phyloP scores from a whole-genome alignment of 2,113 vertebrate species.

The Leucoraja erinaceus region DNA sequence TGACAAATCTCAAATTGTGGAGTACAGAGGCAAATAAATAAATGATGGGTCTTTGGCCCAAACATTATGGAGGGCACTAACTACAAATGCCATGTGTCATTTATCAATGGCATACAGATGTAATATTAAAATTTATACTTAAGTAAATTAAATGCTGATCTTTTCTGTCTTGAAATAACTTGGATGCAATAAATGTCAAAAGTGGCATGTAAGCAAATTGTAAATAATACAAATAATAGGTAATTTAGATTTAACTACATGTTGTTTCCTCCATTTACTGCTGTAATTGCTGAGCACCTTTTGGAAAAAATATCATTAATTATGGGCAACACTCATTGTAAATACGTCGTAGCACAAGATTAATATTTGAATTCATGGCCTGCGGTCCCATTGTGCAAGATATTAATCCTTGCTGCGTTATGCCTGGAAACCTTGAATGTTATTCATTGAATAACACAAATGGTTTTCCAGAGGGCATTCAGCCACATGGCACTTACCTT shows the following conservation, averaged over 20 bases:
- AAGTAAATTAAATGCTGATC: background rate
- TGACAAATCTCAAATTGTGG: too few relatives aligned
- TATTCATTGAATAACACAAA: conserved; percentile 29
- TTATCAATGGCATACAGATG: background rate
- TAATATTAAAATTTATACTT: background rate
- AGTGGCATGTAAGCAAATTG: background rate
- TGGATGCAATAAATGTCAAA: background rate
- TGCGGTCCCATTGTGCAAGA: conserved; percentile 9
- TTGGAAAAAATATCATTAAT: background rate
- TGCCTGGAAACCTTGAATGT: background rate
- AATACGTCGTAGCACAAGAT: background rate
- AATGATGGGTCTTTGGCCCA: too few relatives aligned
- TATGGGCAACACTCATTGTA: background rate
- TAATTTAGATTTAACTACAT: background rate
- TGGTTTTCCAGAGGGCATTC: conserved; percentile 26
- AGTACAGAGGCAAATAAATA: too few relatives aligned
- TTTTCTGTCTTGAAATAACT: background rate
- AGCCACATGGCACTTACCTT: conserved; percentile 33
- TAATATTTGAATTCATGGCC: conserved; percentile 15
- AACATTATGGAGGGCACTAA: background rate
- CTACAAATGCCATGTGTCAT: background rate
- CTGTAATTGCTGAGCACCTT: background rate
- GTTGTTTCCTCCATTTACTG: background rate
- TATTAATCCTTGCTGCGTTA: conserved; percentile 32
- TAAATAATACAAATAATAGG: background rate